Percentiles rank a stretch among this genome's conserved stretches.
Conservation (phyloP, 1,140 invertebrate genomes). For the Vollenhovia emeryi region DNA sequence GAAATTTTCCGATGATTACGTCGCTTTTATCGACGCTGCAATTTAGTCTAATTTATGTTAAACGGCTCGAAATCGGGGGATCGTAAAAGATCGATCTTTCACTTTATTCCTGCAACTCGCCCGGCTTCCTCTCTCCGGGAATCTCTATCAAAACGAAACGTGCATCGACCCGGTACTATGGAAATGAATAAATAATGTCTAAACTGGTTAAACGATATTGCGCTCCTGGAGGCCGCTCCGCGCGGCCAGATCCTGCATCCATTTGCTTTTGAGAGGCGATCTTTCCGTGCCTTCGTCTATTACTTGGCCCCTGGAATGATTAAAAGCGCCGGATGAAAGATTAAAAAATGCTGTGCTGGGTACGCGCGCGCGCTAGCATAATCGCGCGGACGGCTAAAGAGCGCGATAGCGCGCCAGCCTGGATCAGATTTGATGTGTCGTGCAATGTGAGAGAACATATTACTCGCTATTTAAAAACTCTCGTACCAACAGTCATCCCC, state of each 20-base stretch:
- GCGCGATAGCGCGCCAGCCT: not conserved
- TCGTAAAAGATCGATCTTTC: constrained; percentile 40
- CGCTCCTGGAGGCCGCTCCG: constrained; percentile 4
- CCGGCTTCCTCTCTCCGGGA: not conserved
- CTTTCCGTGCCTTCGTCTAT: constrained; percentile 51
- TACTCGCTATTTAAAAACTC: constrained; percentile 11
- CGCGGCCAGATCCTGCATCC: constrained; percentile 39
- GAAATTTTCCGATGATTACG: constrained; percentile 26
- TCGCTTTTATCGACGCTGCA: constrained; percentile 25
- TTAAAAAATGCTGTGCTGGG: constrained; percentile 51
- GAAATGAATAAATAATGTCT: constrained; percentile 66
- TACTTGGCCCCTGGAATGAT: constrained; percentile 51
- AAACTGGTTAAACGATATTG: constrained; percentile 59
- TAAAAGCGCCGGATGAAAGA: constrained; percentile 57
- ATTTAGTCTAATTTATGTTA: constrained; percentile 53
- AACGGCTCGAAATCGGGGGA: constrained; percentile 27
- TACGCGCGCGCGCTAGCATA: not conserved
- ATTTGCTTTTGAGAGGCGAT: constrained; percentile 60
- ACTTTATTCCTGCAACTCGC: constrained; percentile 22
- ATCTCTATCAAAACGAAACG: constrained; percentile 46
- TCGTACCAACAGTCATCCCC: not conserved
- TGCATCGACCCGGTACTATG: constrained; percentile 49
- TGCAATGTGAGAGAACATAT: constrained; percentile 44
- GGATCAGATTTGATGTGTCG: constrained; percentile 23
- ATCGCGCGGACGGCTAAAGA: not conserved